These are phyloP conservation scores for Gadus macrocephalus DNA, from an alignment of 2,113 vertebrate genomes.

Conservation along the genomic window DNA sequence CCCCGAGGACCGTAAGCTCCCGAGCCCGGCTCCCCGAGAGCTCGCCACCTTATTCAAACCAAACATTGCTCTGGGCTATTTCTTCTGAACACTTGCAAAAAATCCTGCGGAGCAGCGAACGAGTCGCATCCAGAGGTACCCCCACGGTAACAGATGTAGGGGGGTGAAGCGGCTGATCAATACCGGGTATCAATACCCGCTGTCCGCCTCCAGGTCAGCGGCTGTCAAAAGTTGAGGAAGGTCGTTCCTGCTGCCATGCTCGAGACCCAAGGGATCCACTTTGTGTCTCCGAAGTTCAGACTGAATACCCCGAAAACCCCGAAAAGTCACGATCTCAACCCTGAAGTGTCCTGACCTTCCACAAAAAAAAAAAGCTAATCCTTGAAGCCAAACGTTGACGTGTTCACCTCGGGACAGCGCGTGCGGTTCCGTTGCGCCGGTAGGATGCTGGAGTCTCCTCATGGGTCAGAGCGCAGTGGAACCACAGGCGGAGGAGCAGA, in stretches of 20 bases:
- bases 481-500: conserved; percentile 32
- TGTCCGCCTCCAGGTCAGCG: conserved; percentile 31
- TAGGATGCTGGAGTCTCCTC: conserved; percentile 52
- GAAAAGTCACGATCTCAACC: no score
- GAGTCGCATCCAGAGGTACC: neutral
- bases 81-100: neutral
- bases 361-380: no score
- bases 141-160: neutral
- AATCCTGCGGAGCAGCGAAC: neutral
- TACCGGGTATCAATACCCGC: conserved; percentile 28
- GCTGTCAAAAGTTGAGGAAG: conserved; percentile 50
- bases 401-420: no score
- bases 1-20: conserved; percentile 48
- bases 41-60: conserved; percentile 58
- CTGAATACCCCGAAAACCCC: no score
- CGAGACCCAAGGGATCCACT: conserved; percentile 32
- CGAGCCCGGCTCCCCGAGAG: conserved; percentile 36
- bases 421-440: conserved; percentile 20
- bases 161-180: neutral
- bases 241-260: conserved; percentile 59
- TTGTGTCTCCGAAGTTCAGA: no score
- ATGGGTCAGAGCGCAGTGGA: conserved; percentile 59
- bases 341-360: no score
- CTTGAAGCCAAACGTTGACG: no score
- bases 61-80: conserved; percentile 63